phyloP scores from a whole-genome alignment of 2,113 vertebrate genomes.

The Centropus bengalensis region DNA sequence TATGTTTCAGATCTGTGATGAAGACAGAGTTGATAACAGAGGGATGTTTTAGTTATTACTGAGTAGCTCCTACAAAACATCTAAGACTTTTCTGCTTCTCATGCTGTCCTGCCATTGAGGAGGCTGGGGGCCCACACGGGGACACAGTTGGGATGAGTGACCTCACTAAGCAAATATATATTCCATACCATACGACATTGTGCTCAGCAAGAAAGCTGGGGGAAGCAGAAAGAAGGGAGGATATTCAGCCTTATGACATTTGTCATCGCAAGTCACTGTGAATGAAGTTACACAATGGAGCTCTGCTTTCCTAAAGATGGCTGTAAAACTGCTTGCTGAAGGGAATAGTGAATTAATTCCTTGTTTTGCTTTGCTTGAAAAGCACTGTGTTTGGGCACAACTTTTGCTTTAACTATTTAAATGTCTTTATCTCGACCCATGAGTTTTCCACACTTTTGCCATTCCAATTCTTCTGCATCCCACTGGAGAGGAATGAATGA shows the following conservation, averaged over 20 bases:
- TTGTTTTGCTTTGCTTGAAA: neutral
- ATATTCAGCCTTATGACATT: neutral
- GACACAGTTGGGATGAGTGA: neutral
- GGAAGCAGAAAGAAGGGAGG: neutral
- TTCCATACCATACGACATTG: neutral
- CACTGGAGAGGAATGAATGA: neutral
- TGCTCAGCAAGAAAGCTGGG: neutral
- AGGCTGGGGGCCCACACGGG: neutral
- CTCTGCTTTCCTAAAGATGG: neutral
- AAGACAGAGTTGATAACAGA: neutral
- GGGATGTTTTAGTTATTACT: neutral
- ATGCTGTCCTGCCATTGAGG: accelerated
- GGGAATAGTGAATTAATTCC: neutral
- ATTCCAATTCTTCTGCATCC: neutral
- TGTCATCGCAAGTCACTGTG: neutral
- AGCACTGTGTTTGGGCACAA: accelerated
- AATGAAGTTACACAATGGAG: neutral
- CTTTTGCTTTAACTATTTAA: neutral
- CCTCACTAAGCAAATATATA: neutral
- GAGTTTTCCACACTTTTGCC: neutral
- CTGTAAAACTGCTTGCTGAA: neutral
- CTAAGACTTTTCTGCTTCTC: neutral
- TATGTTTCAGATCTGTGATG: neutral
- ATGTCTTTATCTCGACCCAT: neutral
- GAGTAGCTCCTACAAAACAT: no score